Evolutionary conservation across 2,797 vertebrate species (phyloP).

Genomic region (Enteromius radiatus): DNA sequence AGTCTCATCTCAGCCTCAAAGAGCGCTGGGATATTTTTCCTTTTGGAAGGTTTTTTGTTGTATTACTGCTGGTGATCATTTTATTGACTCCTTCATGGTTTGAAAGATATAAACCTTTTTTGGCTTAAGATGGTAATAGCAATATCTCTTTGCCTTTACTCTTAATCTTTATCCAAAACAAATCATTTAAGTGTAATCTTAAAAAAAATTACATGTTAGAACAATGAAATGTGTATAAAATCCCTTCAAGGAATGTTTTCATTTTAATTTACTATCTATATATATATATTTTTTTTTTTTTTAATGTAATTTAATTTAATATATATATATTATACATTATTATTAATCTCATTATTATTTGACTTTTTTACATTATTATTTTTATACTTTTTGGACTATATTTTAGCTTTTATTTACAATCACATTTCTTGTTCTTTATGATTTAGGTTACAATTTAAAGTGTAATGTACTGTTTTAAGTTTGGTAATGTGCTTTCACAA

Average conservation of each 20-base stretch:
- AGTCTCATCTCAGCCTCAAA: slow-evolving; percentile 4
- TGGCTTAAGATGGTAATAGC: background rate
- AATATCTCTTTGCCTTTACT: background rate
- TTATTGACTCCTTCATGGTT: background rate
- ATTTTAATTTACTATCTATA: background rate
- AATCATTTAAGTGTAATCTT: background rate
- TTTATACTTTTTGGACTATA: background rate
- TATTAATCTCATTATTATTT: background rate
- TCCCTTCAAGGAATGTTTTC: background rate
- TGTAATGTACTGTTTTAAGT: background rate
- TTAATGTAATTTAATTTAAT: background rate
- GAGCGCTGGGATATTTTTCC: background rate
- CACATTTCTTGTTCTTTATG: background rate
- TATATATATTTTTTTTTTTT: no score
- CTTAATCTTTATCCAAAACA: no score
- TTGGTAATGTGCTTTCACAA: background rate
- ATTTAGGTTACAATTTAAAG: background rate
- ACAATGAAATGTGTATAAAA: background rate
- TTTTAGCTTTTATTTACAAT: background rate
- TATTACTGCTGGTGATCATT: slow-evolving; percentile 2
- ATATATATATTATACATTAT: no score
- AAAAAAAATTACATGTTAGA: background rate
- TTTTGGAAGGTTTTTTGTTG: background rate
- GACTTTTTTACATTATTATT: background rate
- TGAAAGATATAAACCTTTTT: background rate